phyloP scores from a whole-genome alignment of 2,888 invertebrate genomes.

The Eurytoma californica region DNA sequence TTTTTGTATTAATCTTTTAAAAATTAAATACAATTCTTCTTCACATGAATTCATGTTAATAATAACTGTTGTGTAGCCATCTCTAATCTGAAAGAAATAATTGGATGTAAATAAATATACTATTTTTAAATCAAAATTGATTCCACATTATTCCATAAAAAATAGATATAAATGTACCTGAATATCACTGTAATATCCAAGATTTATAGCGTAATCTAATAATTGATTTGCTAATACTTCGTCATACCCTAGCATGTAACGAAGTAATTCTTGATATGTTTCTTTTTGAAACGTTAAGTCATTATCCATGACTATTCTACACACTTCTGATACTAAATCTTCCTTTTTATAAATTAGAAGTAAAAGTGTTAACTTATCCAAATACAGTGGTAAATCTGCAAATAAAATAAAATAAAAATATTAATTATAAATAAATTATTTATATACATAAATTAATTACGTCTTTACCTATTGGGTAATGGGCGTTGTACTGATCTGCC shows the following conservation, averaged over 20 bases:
- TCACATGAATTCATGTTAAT: conserved; percentile 63
- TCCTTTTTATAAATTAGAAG: conserved; percentile 51
- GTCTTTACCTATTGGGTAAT: conserved; percentile 66
- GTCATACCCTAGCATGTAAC: conserved; percentile 59
- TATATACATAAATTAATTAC: neutral
- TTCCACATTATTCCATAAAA: neutral
- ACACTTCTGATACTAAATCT: conserved; percentile 56
- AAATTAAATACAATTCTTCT: conserved; percentile 66
- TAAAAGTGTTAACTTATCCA: conserved; percentile 61
- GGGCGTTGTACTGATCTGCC: conserved; percentile 62
- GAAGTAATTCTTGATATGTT: conserved; percentile 61
- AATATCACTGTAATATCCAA: conserved; percentile 62
- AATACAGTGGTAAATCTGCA: conserved; percentile 59
- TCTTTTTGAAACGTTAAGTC: conserved; percentile 56
- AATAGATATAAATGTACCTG: conserved; percentile 57
- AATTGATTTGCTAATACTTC: conserved; percentile 61
- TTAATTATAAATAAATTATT: neutral
- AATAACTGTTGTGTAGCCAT: conserved; percentile 56
- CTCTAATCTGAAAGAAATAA: conserved; percentile 41
- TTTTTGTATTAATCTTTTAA: conserved; percentile 60
- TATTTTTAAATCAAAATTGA: neutral
- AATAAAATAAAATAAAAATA: conserved; percentile 6
- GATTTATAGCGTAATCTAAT: conserved; percentile 61
- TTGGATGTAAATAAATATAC: neutral
- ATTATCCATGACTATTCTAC: conserved; percentile 58